These are phyloP conservation scores for Brachionus asplanchnoidis DNA, from an alignment of 1,140 invertebrate species.

Conservation along the genomic window DNA sequence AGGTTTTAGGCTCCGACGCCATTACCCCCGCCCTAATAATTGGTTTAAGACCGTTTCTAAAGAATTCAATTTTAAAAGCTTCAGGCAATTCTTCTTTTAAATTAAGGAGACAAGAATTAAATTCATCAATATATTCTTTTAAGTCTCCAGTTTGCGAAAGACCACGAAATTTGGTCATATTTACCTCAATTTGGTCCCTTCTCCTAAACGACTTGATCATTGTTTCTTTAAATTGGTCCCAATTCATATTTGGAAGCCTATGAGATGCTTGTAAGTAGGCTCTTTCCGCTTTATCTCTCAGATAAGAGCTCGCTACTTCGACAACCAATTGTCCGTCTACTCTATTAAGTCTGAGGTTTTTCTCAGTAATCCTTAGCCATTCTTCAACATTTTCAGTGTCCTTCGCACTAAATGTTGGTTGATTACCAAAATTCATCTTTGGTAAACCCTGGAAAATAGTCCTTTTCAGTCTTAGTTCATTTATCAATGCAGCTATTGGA, in stretches of 20 bases:
- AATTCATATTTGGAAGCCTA: background rate
- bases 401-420: background rate
- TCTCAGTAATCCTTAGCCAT: background rate
- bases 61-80: constrained; percentile 19
- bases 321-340: background rate
- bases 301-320: background rate
- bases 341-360: background rate
- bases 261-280: background rate
- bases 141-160: background rate
- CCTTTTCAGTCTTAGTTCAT: background rate
- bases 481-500: background rate
- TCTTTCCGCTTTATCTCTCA: constrained; percentile 10
- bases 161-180: background rate
- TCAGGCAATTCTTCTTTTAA: constrained; percentile 17
- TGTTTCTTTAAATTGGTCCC: background rate
- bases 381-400: background rate
- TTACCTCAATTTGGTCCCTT: too few relatives aligned
- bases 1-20: background rate
- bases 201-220: background rate
- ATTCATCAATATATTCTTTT: constrained; percentile 4
- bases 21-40: background rate
- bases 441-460: background rate
- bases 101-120: constrained; percentile 22
- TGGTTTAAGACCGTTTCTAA: constrained; percentile 1
- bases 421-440: constrained; percentile 2